A percentile compares a stretch with the other conserved stretches of the same genome.
Conservation (phyloP, 2,888 invertebrate species). For the Diplolepis rosae region DNA sequence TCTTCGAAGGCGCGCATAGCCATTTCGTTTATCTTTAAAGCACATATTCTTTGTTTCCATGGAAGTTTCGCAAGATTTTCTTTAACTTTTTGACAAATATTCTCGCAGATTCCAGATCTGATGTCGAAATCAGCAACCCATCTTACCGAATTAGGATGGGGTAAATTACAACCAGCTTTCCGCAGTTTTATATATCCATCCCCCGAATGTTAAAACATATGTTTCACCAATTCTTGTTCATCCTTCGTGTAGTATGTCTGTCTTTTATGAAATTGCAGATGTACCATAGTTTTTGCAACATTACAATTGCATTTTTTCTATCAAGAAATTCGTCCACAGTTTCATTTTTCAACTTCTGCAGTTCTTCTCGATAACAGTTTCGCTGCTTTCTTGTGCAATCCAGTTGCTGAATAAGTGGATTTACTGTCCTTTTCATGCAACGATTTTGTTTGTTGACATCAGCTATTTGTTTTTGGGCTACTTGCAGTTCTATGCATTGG, state of each 20-base stretch:
- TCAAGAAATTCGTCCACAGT: neutral
- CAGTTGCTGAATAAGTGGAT: neutral
- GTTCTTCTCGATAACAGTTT: neutral
- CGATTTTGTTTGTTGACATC: neutral
- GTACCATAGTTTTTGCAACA: neutral
- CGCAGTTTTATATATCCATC: neutral
- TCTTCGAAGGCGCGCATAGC: conserved; percentile 16
- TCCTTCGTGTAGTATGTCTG: neutral
- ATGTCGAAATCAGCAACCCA: neutral
- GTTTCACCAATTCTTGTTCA: neutral
- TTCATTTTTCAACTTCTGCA: neutral
- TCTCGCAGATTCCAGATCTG: neutral
- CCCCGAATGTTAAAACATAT: neutral
- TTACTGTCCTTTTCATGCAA: neutral
- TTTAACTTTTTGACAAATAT: neutral
- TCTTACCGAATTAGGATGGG: neutral
- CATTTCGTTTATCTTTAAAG: neutral
- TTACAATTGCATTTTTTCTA: neutral
- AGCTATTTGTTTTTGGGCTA: neutral
- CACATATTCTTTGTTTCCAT: neutral
- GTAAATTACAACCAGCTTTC: neutral
- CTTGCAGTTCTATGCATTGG: neutral
- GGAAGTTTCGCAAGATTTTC: neutral
- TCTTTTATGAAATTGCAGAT: neutral
- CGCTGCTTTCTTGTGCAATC: neutral